Percentiles rank a stretch among this genome's conserved stretches.
Conservation (phyloP, 2,888 invertebrate species). For the Isotomurus palustris region DNA sequence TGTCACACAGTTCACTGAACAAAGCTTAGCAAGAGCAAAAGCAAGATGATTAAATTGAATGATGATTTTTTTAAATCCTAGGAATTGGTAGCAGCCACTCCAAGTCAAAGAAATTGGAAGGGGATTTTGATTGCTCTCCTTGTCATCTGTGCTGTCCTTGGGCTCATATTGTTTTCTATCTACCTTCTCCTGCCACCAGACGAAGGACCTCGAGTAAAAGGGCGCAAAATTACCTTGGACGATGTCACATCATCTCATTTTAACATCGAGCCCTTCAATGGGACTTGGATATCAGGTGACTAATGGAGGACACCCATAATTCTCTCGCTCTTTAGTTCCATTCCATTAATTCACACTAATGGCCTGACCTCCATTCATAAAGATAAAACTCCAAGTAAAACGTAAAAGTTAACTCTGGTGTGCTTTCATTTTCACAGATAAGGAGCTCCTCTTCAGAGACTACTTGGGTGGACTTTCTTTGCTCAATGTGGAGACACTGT, state of each 20-base stretch:
- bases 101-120: slow-evolving; percentile 86
- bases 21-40: too few relatives aligned
- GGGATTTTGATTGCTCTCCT: slow-evolving; percentile 87
- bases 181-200: slow-evolving; percentile 77
- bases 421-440: slow-evolving; percentile 56
- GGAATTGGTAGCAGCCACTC: slow-evolving; percentile 83
- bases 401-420: background rate
- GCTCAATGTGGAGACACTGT: slow-evolving; percentile 71
- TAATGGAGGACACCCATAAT: background rate
- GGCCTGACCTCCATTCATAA: background rate
- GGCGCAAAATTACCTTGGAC: slow-evolving; percentile 64
- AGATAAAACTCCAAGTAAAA: background rate
- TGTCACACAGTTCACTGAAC: background rate
- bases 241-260: slow-evolving; percentile 55
- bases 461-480: slow-evolving; percentile 71
- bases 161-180: slow-evolving; percentile 85
- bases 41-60: too few relatives aligned
- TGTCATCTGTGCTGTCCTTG: slow-evolving; percentile 82
- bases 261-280: slow-evolving; percentile 62
- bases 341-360: background rate
- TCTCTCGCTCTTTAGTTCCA: background rate
- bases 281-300: slow-evolving; percentile 67
- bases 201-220: slow-evolving; percentile 65
- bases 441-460: slow-evolving; percentile 72
- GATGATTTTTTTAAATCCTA: slow-evolving; percentile 50